Evolutionary conservation across 2,888 invertebrate genomes (phyloP).

Genomic region (Campoplex nolae): DNA sequence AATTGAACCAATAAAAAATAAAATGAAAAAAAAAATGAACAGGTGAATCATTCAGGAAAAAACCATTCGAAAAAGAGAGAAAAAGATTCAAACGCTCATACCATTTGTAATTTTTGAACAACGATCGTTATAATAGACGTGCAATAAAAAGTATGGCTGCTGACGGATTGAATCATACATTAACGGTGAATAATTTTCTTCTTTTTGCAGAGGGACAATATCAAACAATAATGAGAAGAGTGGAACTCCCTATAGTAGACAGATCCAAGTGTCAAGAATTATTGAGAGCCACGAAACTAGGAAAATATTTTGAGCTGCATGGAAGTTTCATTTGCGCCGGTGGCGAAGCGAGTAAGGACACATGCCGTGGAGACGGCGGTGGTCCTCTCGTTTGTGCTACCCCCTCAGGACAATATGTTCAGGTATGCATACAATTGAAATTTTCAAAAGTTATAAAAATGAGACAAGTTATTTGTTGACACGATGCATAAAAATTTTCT

Average conservation of each 20-base stretch:
- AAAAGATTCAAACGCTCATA: too few species aligned
- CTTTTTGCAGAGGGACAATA: conserved; percentile 84
- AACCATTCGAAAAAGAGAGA: too few species aligned
- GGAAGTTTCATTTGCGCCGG: conserved; percentile 92
- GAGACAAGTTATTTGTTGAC: neutral
- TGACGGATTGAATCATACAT: too few species aligned
- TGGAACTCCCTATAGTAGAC: conserved; percentile 90
- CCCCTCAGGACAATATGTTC: conserved; percentile 77
- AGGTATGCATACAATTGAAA: conserved; percentile 72
- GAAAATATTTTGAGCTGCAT: conserved; percentile 88
- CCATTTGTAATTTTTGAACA: too few species aligned
- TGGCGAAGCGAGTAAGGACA: conserved; percentile 89
- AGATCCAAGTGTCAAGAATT: conserved; percentile 87
- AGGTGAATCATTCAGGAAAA: too few species aligned
- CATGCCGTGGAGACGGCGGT: conserved; percentile 86
- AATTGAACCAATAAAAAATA: too few species aligned
- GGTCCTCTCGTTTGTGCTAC: conserved; percentile 80
- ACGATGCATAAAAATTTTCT: neutral
- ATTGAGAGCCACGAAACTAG: conserved; percentile 89
- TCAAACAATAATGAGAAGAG: conserved; percentile 88
- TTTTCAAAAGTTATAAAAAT: neutral
- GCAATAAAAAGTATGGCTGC: too few species aligned
- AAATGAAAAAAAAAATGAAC: too few species aligned
- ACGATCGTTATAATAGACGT: too few species aligned
- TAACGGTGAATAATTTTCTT: neutral